phyloP scores from a whole-genome alignment of 2,797 vertebrate genomes.

The Sus cebifrons region DNA sequence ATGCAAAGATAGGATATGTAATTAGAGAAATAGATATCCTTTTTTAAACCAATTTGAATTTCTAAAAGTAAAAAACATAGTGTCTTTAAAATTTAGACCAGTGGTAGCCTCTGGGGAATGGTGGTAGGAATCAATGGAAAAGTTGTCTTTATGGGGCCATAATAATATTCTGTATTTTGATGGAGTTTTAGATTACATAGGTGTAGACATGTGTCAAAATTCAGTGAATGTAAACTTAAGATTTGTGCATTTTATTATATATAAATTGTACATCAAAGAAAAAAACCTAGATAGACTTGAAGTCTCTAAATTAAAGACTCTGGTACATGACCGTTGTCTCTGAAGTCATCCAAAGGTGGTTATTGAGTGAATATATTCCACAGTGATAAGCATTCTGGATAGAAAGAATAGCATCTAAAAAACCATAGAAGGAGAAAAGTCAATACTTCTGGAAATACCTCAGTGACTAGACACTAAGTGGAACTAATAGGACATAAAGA shows the following conservation, averaged over 20 bases:
- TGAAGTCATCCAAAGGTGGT: slow-evolving; percentile 27
- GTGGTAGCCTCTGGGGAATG: neutral
- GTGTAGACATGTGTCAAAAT: slow-evolving; percentile 14
- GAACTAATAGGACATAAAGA: neutral
- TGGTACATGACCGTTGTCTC: neutral
- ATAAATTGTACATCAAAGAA: neutral
- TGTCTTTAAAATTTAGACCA: slow-evolving; percentile 7
- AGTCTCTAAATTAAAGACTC: neutral
- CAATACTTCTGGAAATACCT: neutral
- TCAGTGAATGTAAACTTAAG: neutral
- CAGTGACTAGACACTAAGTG: neutral
- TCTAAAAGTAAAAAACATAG: slow-evolving; percentile 5
- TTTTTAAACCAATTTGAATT: slow-evolving; percentile 13
- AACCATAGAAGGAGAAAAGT: neutral
- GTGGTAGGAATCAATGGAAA: neutral
- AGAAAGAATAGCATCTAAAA: neutral
- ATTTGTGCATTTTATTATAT: neutral
- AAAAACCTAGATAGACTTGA: neutral
- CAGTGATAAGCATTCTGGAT: neutral
- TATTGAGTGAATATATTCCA: neutral
- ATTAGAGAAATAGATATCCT: slow-evolving; percentile 39
- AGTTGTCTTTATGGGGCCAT: neutral
- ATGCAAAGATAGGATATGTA: neutral
- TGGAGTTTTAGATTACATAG: neutral
- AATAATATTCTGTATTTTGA: neutral